Base-by-base conservation (phyloP, 2,888 invertebrate genomes). In the Acronicta aceris region DNA sequence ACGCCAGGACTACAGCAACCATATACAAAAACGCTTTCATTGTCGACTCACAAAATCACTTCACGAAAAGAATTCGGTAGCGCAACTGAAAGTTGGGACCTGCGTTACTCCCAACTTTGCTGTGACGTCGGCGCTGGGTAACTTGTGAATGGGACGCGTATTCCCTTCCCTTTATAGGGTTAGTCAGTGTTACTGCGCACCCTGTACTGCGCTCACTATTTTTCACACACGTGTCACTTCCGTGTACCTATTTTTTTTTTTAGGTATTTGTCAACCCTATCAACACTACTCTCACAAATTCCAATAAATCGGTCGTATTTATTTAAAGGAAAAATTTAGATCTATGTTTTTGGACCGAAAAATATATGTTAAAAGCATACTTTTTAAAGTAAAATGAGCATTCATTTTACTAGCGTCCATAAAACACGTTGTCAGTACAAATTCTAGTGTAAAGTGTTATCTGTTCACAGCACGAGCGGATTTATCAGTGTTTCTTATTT, bases 121-220 rank as follows among this genome's bases (percentile, higher is more conserved):
- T 62, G 85, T 85, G 83, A 83, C 86, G 87, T 82, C 82, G 87
- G 71, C 83, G 86, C 81, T 84, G 85, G 78, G 77, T 79, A 82
- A 88, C 86, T 91, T 89, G 87, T 93, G 93, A 93, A 93, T 92
- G 91, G 88, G 85, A 79, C 84, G 85, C 78, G 80, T 80, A 80
- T 81, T 79, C 79, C 83, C 84, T 81, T 84, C 86, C 87, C 89
- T 92, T 92, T 94, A 93, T 94, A 94, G 82, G 87, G 83, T 79
- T 79, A 74, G 80, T 76, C 68, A 76, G 75, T 77, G 84, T 81
- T 88, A 83, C 92, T 93, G 94, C 94, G 94, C 94, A 93, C 78
- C 84, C 86, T 82, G 79, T 64, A 80, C 88, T 90, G 93, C 92
- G 93, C 92, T 85, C 70, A 68, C 65, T 70, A 71, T 73, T 66